Evolutionary conservation across 2,888 invertebrate genomes (phyloP), one percentile per base, ranked within the genome.

Genomic region (Metalampra italica): DNA sequence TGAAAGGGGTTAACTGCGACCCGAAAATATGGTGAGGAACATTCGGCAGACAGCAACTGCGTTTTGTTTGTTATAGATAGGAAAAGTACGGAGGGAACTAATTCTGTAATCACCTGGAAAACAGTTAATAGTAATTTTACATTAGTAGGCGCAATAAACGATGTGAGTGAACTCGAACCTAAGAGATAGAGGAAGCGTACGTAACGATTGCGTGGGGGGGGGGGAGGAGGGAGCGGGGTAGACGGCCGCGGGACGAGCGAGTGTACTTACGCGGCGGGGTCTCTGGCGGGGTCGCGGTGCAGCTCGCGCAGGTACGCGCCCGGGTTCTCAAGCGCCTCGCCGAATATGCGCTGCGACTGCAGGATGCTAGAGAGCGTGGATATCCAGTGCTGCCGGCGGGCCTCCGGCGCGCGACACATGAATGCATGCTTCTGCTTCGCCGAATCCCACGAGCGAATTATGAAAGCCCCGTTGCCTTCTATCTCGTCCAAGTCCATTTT

Each of bases 291-390:
- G 51, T 82, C 82, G 46, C 78, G 75, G 40, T 78, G 75, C 46
- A 78, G 66, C 49, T 82, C 84, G 45, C 81, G 75, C 45, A 84
- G 67, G 53, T 85, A 86, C 0, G 83, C 84, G 54, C 97, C 96
- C 30, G 99, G 99, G 85, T 97, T 97, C 90, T 98, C 98, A 64
- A 99, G 94, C 66, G 97, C 97, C 82, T 95, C 95, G 60, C 98
- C 93, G 85, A 99, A 97, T 86, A 96, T 96, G 72, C 94, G 93
- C 90, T 99, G 99, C 64, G 95, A 96, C 80, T 98, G 96, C 51
- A 98, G 92, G 64, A 98, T 97, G 69, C 93, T 92, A 59, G 93
- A 92, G 58, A 99, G 93, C 50, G 94, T 95, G 46, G 93, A 90
- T 57, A 96, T 90, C 98, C 98, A 98, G 71, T 95, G 94, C 65